phyloP scores from a whole-genome alignment of 2,888 invertebrate species.

The Pollenia amentaria region DNA sequence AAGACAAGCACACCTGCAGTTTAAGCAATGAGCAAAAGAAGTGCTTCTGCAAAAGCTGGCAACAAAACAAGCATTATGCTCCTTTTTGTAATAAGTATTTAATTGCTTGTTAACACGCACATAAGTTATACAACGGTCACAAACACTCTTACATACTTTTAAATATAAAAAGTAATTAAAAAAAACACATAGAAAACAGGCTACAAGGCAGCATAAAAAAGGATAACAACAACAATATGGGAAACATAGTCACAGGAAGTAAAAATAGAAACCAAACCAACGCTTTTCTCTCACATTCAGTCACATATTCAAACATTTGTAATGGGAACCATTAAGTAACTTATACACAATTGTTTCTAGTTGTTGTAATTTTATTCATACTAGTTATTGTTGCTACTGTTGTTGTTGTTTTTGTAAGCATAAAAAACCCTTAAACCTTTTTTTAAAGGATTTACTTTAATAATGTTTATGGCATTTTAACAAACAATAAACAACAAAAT shows the following conservation, averaged over 20 bases:
- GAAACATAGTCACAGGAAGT: conserved; percentile 42
- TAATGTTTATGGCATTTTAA: conserved; percentile 60
- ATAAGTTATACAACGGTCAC: conserved; percentile 65
- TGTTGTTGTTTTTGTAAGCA: conserved; percentile 21
- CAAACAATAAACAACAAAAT: conserved; percentile 51
- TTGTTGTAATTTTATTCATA: conserved; percentile 43
- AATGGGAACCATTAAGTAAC: conserved; percentile 64
- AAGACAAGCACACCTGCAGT: conserved; percentile 69
- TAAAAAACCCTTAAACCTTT: conserved; percentile 43
- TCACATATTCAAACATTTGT: conserved; percentile 41
- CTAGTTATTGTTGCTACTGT: conserved; percentile 8
- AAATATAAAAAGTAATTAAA: not conserved
- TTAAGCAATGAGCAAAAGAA: conserved; percentile 56
- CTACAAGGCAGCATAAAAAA: conserved; percentile 32
- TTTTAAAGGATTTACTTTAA: conserved; percentile 52
- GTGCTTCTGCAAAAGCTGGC: conserved; percentile 7
- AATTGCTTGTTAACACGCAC: conserved; percentile 78
- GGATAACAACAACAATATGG: conserved; percentile 1
- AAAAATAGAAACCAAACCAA: conserved; percentile 9
- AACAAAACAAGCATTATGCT: conserved; percentile 62
- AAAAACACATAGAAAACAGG: not conserved
- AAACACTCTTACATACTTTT: conserved; percentile 32
- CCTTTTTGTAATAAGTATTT: conserved; percentile 75
- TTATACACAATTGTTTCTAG: conserved; percentile 56
- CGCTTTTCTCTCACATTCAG: conserved; percentile 35